Evolutionary conservation across 2,113 vertebrate genomes (phyloP).

Genomic region (Triplophysa siluroides): DNA sequence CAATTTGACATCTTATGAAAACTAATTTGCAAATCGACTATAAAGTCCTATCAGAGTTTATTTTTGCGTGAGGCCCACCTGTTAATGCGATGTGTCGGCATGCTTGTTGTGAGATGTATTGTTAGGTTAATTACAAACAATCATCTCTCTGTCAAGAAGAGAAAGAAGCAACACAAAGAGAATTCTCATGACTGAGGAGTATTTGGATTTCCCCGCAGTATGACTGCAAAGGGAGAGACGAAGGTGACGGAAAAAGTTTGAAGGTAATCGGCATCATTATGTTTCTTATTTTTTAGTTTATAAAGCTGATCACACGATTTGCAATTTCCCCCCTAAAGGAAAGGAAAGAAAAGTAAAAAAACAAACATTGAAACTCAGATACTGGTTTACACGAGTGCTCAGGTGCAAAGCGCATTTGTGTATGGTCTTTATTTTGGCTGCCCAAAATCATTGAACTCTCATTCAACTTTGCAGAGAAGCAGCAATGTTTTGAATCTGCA

Average conservation of each 20-base stretch:
- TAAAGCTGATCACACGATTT: background rate
- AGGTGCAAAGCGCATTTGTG: background rate
- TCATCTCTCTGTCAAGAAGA: background rate
- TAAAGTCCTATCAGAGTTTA: background rate
- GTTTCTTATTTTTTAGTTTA: background rate
- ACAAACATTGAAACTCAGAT: background rate
- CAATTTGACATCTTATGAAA: slow-evolving; percentile 10
- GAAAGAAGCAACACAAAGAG: slow-evolving; percentile 38
- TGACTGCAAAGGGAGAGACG: background rate
- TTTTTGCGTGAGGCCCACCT: slow-evolving; percentile 17
- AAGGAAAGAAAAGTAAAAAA: background rate
- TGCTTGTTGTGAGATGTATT: slow-evolving; percentile 58
- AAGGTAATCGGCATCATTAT: background rate
- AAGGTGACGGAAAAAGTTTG: background rate
- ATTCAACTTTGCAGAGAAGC: slow-evolving; percentile 3
- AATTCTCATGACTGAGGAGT: slow-evolving; percentile 47
- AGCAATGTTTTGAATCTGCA: slow-evolving; percentile 47
- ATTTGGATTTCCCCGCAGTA: slow-evolving; percentile 53
- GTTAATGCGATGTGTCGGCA: slow-evolving; percentile 44
- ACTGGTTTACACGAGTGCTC: background rate
- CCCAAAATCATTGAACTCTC: slow-evolving; percentile 10
- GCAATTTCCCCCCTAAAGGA: background rate
- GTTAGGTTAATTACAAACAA: slow-evolving; percentile 56
- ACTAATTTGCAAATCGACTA: background rate
- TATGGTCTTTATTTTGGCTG: background rate